phyloP scores from a whole-genome alignment of 2,113 vertebrate species.

The Cinclus mexicanus region DNA sequence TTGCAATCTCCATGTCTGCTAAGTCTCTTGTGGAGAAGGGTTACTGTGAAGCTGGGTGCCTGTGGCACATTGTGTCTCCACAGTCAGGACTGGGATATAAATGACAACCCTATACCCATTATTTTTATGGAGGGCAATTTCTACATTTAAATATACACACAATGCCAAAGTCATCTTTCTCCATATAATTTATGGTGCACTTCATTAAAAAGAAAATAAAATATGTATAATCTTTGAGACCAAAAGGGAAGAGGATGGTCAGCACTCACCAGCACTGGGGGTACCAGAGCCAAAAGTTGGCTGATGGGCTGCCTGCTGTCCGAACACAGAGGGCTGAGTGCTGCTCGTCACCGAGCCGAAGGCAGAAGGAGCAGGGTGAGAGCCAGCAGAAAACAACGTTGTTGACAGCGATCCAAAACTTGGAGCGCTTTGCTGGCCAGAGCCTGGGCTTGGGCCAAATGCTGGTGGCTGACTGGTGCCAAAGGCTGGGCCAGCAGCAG shows the following conservation, averaged over 20 bases:
- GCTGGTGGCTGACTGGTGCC: slow-evolving; percentile 80
- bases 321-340: slow-evolving; percentile 81
- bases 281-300: slow-evolving; percentile 81
- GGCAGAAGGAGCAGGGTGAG: slow-evolving; percentile 77
- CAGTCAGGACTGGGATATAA: neutral
- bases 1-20: neutral
- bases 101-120: neutral
- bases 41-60: neutral
- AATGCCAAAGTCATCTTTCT: neutral
- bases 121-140: neutral
- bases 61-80: neutral
- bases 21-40: neutral
- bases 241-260: neutral
- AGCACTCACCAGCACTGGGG: slow-evolving; percentile 77
- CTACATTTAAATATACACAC: accelerated
- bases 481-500: slow-evolving; percentile 76
- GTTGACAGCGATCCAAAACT: slow-evolving; percentile 80
- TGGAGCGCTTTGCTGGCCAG: slow-evolving; percentile 72
- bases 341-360: slow-evolving; percentile 85
- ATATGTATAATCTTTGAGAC: accelerated
- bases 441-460: slow-evolving; percentile 81
- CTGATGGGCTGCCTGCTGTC: slow-evolving; percentile 80
- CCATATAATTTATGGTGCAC: neutral
- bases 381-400: slow-evolving; percentile 75
- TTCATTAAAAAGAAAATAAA: neutral